Percentiles rank a stretch among this genome's conserved stretches.
Conservation (phyloP, 2,797 vertebrate genomes). For the Coregonus ussuriensis region DNA sequence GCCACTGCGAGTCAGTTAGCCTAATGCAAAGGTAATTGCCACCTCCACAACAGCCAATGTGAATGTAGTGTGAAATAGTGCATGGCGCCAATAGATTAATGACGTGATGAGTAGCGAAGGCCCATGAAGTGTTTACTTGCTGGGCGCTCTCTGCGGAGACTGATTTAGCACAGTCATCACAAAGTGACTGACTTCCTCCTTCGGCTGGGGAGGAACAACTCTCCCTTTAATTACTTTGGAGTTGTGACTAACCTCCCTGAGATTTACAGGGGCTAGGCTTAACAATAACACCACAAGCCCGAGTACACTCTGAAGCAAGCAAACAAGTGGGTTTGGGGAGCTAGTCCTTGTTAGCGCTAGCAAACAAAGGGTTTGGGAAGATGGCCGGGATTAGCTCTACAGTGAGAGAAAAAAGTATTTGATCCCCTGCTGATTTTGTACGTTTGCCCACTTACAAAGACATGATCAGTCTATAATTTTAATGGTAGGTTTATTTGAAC, state of each 20-base stretch:
- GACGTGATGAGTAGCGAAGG: slow-evolving; percentile 75
- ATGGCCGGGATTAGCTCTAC: no score
- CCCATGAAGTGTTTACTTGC: slow-evolving; percentile 75
- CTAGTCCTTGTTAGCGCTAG: slow-evolving; percentile 41
- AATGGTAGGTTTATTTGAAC: no score
- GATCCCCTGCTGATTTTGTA: no score
- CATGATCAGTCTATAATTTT: no score
- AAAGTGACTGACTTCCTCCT: slow-evolving; percentile 78
- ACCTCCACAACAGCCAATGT: slow-evolving; percentile 69
- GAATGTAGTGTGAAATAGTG: slow-evolving; percentile 75
- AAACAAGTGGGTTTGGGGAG: slow-evolving; percentile 69
- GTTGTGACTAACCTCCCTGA: slow-evolving; percentile 74
- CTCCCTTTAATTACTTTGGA: slow-evolving; percentile 80
- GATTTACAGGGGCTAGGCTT: slow-evolving; percentile 66
- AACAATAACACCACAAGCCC: slow-evolving; percentile 57
- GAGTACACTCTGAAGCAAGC: slow-evolving; percentile 70
- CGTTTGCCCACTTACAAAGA: no score
- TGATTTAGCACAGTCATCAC: slow-evolving; percentile 79
- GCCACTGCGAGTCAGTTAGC: slow-evolving; percentile 72
- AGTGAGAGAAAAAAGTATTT: no score
- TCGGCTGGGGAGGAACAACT: slow-evolving; percentile 78
- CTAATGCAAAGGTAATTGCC: slow-evolving; percentile 76
- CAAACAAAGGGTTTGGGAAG: slow-evolving; percentile 47
- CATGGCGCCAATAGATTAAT: slow-evolving; percentile 72
- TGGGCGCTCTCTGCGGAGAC: slow-evolving; percentile 70